Percentiles rank a stretch among this genome's conserved stretches.
These are phyloP conservation scores for Zoanthus gigantus DNA, from an alignment of 92 coral and sea anemone species.

Conservation along the genomic window DNA sequence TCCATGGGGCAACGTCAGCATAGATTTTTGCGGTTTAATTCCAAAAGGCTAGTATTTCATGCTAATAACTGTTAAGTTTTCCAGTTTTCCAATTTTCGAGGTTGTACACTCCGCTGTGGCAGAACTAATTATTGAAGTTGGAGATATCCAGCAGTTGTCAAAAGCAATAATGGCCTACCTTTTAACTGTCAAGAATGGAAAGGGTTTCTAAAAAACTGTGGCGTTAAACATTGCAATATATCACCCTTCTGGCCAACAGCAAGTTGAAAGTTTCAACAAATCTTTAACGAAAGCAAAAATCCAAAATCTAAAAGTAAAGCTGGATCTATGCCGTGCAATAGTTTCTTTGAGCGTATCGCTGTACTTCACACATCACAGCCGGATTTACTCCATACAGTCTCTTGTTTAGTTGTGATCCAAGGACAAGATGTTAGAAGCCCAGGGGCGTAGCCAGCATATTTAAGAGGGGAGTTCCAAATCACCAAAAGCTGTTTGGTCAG, in stretches of 20 bases:
- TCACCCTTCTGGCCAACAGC: slow-evolving; percentile 28
- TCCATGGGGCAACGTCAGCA: slow-evolving; percentile 28
- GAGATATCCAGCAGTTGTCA: slow-evolving; percentile 45
- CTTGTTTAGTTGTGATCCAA: slow-evolving; percentile 39
- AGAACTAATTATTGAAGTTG: slow-evolving; percentile 13
- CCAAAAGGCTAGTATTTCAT: slow-evolving; percentile 46
- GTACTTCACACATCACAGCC: slow-evolving; percentile 28
- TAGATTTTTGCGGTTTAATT: slow-evolving; percentile 55
- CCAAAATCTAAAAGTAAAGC: slow-evolving; percentile 12
- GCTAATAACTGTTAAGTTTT: slow-evolving; percentile 32
- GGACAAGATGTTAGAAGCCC: slow-evolving; percentile 39
- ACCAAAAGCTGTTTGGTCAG: too few relatives aligned
- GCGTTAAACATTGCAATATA: slow-evolving; percentile 22
- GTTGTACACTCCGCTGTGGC: slow-evolving; percentile 26
- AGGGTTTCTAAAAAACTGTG: slow-evolving; percentile 29
- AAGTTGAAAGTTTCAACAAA: neutral
- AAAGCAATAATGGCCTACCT: slow-evolving; percentile 57
- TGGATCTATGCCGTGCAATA: slow-evolving; percentile 21
- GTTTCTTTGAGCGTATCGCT: neutral
- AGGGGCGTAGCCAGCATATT: too few relatives aligned
- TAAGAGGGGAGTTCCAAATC: too few relatives aligned
- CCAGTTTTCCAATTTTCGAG: slow-evolving; percentile 42
- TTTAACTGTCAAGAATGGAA: slow-evolving; percentile 51
- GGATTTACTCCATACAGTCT: slow-evolving; percentile 38
- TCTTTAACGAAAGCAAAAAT: neutral